Conservation (phyloP, 1,140 invertebrate species). For the Diorhabda sublineata region DNA sequence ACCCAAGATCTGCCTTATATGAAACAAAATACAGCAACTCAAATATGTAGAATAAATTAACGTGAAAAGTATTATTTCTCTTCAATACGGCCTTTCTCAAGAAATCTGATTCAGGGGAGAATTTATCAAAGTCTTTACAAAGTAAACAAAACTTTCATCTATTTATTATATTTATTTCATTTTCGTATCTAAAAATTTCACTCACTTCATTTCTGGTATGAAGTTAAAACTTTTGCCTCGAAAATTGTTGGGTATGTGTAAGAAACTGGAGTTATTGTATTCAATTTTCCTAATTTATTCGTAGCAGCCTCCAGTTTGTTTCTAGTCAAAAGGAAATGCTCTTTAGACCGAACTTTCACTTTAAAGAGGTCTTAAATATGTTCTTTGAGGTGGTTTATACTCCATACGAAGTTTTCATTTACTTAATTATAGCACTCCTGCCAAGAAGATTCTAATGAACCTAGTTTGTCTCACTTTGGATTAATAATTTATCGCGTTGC, state of each 20-base stretch:
- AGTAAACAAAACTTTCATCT: too few species aligned
- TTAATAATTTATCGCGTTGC: background rate
- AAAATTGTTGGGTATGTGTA: background rate
- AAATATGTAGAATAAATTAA: too few species aligned
- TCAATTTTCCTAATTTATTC: slow-evolving; percentile 3
- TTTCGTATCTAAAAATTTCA: too few species aligned
- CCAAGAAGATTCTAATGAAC: background rate
- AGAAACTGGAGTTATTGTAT: background rate
- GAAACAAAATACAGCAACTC: too few species aligned
- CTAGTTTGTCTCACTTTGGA: background rate
- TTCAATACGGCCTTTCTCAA: too few species aligned
- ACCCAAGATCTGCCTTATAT: too few species aligned
- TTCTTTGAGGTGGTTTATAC: background rate
- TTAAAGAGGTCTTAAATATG: background rate
- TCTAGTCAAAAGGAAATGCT: background rate
- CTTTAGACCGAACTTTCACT: background rate
- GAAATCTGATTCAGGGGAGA: too few species aligned
- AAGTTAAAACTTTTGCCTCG: too few species aligned
- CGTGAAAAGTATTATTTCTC: too few species aligned
- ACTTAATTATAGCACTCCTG: background rate
- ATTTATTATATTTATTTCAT: too few species aligned
- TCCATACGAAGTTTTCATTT: background rate
- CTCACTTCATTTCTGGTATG: too few species aligned
- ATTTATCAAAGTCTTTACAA: too few species aligned
- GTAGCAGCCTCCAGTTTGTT: background rate